Base-by-base conservation (phyloP, 2,113 vertebrate species). In the Misgurnus anguillicaudatus region DNA sequence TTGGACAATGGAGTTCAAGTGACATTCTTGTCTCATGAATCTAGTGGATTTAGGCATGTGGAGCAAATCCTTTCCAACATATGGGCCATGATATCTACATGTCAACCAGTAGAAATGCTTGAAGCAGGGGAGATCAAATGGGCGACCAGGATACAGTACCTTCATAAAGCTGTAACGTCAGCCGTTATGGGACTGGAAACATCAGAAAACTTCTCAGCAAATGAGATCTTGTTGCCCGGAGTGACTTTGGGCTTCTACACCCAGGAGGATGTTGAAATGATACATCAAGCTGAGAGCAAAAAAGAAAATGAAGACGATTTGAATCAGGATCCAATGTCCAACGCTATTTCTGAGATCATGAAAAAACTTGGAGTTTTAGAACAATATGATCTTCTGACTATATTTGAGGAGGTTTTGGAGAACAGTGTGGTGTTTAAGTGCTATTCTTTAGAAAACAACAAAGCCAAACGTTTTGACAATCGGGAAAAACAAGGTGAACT, bases 1-100 rank as follows among this genome's bases (percentile, higher is more conserved):
- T 65, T 85, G 38, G 84, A 85, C 75, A 81, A 67, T 78, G 84
- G 82, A 68, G 82, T 83, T 31, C 82, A 85, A 60, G 66, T 83
- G 17, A 84, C 84, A n/a, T 85, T 81, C 58, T 57, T 86, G 17
- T 80, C 78, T 38, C 84, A 85, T 74, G 78, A 85, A 58, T 64
- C 81, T 9, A 75, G 69, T 64, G 81, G 82, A 17, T 66, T 86
- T 76, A 84, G 75, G 69, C 84, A 85, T 66, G 39, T 80, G 19
- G 84, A 85, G 42, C 84, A 85, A 75, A 19, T 85, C 3, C 78
- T 85, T 47, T 64, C 81, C 11, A 74, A 62, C 62, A 80, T 85
- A 6, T 85, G 84, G 84, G 57, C 81, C 38, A 75, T 77, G 55
- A 60, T 77, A 17, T 83, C 65, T 13, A 47, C 24, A 58, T 85